Evolutionary conservation across 2,113 vertebrate genomes (phyloP), one percentile per base, ranked within the genome.

Genomic region (Neomonachus schauinslandi): DNA sequence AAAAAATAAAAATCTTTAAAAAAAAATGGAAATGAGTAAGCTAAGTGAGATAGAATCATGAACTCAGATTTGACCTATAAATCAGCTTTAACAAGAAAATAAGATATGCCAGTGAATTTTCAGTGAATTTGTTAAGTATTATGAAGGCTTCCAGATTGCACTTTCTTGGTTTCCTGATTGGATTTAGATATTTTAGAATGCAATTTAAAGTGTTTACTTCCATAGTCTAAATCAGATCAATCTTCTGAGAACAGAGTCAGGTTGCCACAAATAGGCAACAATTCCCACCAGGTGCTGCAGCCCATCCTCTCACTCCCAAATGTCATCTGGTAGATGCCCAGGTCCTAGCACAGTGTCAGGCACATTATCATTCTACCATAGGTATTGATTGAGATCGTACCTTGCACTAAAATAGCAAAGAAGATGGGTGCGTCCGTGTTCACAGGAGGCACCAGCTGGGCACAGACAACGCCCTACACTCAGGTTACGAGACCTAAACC

Each of bases 31-130:
- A 72, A 72, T 87, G 16, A 88, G 4, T 46, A 80, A 67, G 39
- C 10, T 67, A 55, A 91, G 22, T 39, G 39, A 16, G 21, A 59
- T 39, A 46, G 36, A 95, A 22, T 79, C 22, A 85, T 21, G 18
- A 84, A 59, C 31, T 55, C 42, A 84, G n/a, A 86, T 72, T 83
- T 74, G 39, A 61, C 55, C 22, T 65, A 77, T 42, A 69, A 81
- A 57, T 67, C 76, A 87, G 67, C 69, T 79, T 88, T 65, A 63
- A 46, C 14, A 90, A 89, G 42, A 89, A 91, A 93, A 76, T 61
- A 71, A 95, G 11, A 55, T 16, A 81, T 61, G 22, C 21, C 39
- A 28, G n/a, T 69, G 46, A 92, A 61, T 42, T 89, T 95, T 19
- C 1, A 5, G 31, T 95, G 33, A 91, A 63, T 76, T 85, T 31